These are phyloP conservation scores for Trachops cirrhosus DNA, from an alignment of 2,797 vertebrate genomes.

Conservation along the genomic window DNA sequence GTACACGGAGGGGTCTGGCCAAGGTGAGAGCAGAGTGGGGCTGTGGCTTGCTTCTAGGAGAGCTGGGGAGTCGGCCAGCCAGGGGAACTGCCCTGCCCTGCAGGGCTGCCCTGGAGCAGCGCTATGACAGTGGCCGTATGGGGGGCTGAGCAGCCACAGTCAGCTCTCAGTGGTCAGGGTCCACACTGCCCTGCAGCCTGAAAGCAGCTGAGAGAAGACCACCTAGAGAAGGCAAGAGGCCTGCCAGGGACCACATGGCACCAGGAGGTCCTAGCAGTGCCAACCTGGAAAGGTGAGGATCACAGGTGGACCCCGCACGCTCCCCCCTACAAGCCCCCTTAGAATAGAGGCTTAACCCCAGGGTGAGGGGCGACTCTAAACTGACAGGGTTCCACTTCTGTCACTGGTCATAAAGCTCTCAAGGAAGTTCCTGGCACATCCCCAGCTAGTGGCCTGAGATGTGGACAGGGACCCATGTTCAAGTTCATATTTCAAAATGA, in stretches of 20 bases:
- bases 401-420: not conserved
- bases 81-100: accelerated
- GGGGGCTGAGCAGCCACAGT: too few species aligned
- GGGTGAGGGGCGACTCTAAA: not conserved
- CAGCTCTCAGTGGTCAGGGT: not conserved
- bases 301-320: accelerated
- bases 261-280: not conserved
- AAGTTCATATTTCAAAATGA: not conserved
- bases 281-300: accelerated
- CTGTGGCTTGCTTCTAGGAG: not conserved
- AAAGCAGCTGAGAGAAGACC: not conserved
- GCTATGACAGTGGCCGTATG: accelerated
- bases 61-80: accelerated
- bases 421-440: not conserved
- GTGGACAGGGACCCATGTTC: not conserved
- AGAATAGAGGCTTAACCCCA: not conserved
- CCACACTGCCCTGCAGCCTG: not conserved
- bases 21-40: not conserved
- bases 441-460: not conserved
- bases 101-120: not conserved
- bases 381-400: not conserved
- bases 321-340: not conserved
- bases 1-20: accelerated
- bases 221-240: not conserved
- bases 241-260: not conserved